A percentile compares a stretch with the other conserved stretches of the same genome.
These are phyloP conservation scores for Cyprinodon variegatus DNA, from an alignment of 2,113 vertebrate genomes.

Conservation along the genomic window DNA sequence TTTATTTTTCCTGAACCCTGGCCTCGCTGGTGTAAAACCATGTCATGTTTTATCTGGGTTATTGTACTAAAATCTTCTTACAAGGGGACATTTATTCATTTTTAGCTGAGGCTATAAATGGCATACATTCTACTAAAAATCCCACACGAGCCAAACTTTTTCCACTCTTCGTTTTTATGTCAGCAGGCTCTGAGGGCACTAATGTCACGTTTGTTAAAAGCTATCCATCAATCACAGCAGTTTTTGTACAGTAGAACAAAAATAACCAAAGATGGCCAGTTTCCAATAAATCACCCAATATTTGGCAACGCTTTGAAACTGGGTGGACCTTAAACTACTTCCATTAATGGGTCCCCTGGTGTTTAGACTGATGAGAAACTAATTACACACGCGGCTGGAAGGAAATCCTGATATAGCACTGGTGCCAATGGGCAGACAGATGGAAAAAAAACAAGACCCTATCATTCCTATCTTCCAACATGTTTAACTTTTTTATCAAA, in stretches of 20 bases:
- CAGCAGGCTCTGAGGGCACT: neutral
- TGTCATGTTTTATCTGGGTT: neutral
- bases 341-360: conserved; percentile 63
- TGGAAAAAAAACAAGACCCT: conserved; percentile 13
- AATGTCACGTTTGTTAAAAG: neutral
- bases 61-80: neutral
- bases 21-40: neutral
- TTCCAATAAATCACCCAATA: conserved; percentile 31
- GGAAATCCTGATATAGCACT: conserved; percentile 66
- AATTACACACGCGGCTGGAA: conserved; percentile 74
- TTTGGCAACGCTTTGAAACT: conserved; percentile 35
- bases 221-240: conserved; percentile 2
- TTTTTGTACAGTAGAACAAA: neutral
- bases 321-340: conserved; percentile 41
- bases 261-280: neutral
- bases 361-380: conserved; percentile 71
- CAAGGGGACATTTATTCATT: neutral
- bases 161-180: neutral
- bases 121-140: neutral
- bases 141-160: neutral
- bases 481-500: neutral
- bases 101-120: neutral
- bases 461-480: neutral
- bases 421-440: conserved; percentile 17
- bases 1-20: no score